Base-by-base conservation (phyloP, 2,113 vertebrate species). In the Lasiurus cinereus region DNA sequence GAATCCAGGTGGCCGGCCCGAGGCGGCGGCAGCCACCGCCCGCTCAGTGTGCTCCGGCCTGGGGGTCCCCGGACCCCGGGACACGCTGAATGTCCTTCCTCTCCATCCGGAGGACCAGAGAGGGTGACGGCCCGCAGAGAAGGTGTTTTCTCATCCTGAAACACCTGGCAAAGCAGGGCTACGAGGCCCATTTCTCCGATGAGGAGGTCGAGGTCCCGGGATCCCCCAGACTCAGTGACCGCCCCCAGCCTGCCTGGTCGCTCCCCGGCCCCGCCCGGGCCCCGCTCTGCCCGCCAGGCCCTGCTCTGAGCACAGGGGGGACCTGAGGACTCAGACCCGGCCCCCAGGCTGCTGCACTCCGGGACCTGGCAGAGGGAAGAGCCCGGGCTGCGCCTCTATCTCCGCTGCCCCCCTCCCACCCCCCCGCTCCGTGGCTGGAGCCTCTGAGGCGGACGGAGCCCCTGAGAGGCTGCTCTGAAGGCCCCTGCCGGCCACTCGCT, bases 211-310 rank as follows among this genome's bases (percentile, higher is more conserved):
- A 54, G 46, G 4, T 39, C 83, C 43, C 39, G 62, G 52, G 52
- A 87, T n/a, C 11, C 16, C 9, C 8, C n/a, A n/a, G 39, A 12
- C 46, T 74, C 56, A 9, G 31, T 82, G 52, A 16, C 36, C 8
- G 2, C n/a, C n/a, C 0, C 19, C 39, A 19, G 56, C 19, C 6
- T 0, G 0, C 36, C 0, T 0, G 6, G 13, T n/a, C 69, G 11
- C 27, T 52, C 31, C 24, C 33, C 13, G 5, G 7, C 10, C 69
- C 52, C 64, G 76, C 48, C 59, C 11, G n/a, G n/a, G n/a, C n/a
- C n/a, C n/a, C n/a, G n/a, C n/a, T n/a, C n/a, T n/a, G n/a, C n/a
- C n/a, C n/a, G n/a, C n/a, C n/a, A n/a, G 82, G 19, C 39, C 62
- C 64, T 27, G 36, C 33, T 2, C 77, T 50, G 29, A 66, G 33